phyloP scores from a whole-genome alignment of 1,140 invertebrate species.

The Microplitis demolitor region DNA sequence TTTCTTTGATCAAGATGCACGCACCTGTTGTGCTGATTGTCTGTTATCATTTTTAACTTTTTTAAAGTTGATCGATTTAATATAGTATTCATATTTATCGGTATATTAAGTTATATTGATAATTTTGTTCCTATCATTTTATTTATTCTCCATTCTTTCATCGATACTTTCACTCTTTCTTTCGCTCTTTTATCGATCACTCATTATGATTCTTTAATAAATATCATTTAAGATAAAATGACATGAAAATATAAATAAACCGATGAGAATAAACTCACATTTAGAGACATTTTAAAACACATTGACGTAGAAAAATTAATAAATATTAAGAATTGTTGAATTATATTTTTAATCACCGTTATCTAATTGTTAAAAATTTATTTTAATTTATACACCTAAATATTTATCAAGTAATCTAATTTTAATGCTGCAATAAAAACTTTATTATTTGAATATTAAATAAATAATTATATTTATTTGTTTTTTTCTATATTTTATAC shows the following conservation, averaged over 20 bases:
- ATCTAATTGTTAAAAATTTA: neutral
- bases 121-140: neutral
- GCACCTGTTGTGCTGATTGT: conserved; percentile 1
- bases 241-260: conserved; percentile 43
- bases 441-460: neutral
- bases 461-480: neutral
- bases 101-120: neutral
- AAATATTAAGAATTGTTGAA: neutral
- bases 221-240: conserved; percentile 42
- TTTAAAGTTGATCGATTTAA: neutral
- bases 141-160: neutral
- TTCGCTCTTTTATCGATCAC: neutral
- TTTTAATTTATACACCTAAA: neutral
- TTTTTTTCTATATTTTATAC: neutral
- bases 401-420: neutral
- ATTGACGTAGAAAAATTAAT: conserved; percentile 8
- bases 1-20: neutral
- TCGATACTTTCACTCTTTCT: neutral
- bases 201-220: conserved; percentile 15
- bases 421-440: neutral
- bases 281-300: neutral
- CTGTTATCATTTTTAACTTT: neutral
- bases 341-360: neutral
- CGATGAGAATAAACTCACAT: conserved; percentile 34
- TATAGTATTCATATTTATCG: too few relatives aligned